Evolutionary conservation across 2,888 invertebrate genomes (phyloP), one percentile per base, ranked within the genome.

Genomic region (Calameuta idolon): DNA sequence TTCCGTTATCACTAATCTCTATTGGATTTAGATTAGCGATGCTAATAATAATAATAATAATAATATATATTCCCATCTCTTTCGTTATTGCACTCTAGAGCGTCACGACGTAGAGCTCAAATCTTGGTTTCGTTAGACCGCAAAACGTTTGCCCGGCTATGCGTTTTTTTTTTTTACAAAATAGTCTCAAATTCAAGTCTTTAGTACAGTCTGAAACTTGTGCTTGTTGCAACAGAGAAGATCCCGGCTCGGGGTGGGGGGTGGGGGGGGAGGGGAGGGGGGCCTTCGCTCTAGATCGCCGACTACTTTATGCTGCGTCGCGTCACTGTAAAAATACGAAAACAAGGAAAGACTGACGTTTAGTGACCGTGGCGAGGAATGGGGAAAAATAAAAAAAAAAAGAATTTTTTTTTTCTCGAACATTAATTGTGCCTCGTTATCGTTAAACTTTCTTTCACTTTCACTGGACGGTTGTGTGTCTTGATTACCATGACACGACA

Each of bases 171-270:
- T 75, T 31, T 69, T 31, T 77, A 68, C 69, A 69, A 35, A 34
- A 37, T 31, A 74, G 35, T 71, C 40, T 37, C 37, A 23, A 34
- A 35, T 69, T 76, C 73, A 73, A 74, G 77, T 69, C 75, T 76
- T 75, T 76, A 74, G 74, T 76, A 69, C 73, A 73, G 76, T 79
- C 74, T 69, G 69, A 73, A 80, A 90, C 85, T 87, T 89, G 88
- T 89, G 90, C 88, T 90, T 87, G 90, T 90, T 89, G 90, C 90
- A 89, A 90, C 88, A 86, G 85, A 88, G 80, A 83, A 88, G 83
- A 87, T 87, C 80, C 84, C 81, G 85, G 74, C 12, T 34, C 31
- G 71, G 71, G 12, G 71, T 5, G 40, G 1, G 0, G 0, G 31
- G 71, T 71, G 71, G 71, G 12, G 71, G 23, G 40, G 1, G 0